phyloP scores from a whole-genome alignment of 2,113 vertebrate species.

The Xenopus borealis region DNA sequence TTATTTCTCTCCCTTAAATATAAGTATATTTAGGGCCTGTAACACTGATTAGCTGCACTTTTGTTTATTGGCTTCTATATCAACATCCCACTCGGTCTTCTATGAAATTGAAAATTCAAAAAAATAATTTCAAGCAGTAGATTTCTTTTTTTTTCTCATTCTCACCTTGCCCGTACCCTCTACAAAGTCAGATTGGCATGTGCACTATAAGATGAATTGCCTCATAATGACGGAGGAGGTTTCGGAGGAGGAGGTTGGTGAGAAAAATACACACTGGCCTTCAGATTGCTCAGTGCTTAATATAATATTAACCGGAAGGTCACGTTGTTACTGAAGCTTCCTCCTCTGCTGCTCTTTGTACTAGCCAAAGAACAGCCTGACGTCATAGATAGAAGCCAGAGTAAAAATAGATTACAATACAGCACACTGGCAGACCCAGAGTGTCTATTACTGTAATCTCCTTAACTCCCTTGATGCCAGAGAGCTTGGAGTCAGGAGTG shows the following conservation, averaged over 20 bases:
- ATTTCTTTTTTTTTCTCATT: neutral
- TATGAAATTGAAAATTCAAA: too few relatives aligned
- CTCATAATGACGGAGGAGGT: conserved; percentile 10
- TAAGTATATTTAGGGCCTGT: too few relatives aligned
- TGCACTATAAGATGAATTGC: conserved; percentile 12
- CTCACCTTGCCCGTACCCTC: conserved; percentile 4
- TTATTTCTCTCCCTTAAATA: too few relatives aligned
- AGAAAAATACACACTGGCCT: conserved; percentile 5
- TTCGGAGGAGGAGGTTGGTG: neutral
- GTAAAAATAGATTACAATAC: conserved; percentile 10
- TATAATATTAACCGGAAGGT: conserved; percentile 33
- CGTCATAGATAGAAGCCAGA: conserved; percentile 8
- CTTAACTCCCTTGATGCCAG: neutral
- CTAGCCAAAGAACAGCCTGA: conserved; percentile 27
- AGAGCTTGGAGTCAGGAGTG: neutral
- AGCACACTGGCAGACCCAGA: neutral
- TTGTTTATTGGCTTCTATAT: too few relatives aligned
- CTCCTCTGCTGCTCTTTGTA: conserved; percentile 10
- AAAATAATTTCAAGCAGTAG: too few relatives aligned
- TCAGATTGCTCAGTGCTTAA: conserved; percentile 5
- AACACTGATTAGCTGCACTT: too few relatives aligned
- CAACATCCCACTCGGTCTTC: too few relatives aligned
- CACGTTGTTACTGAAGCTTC: conserved; percentile 18
- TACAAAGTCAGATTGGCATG: conserved; percentile 2
- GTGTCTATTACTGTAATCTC: conserved; percentile 5